Conservation (phyloP, 2,888 invertebrate genomes). For the Miltochrista miniata region DNA sequence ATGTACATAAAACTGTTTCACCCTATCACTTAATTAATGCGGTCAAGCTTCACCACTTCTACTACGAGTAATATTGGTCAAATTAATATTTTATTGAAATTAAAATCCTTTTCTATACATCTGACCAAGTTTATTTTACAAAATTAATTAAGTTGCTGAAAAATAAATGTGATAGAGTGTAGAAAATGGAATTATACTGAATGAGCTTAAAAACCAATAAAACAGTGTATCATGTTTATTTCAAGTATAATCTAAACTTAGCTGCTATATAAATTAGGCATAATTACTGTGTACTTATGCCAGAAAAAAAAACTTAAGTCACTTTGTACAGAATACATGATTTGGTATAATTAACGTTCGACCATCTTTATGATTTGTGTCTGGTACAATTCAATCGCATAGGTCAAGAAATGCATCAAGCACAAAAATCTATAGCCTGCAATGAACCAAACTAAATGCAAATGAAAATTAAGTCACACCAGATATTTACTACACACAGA, state of each 20-base stretch:
- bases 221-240: conserved; percentile 35
- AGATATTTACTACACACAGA: background rate
- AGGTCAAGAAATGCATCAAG: no score
- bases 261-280: background rate
- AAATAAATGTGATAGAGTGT: conserved; percentile 75
- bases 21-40: conserved; percentile 52
- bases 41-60: conserved; percentile 45
- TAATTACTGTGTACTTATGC: background rate
- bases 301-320: no score
- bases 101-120: no score
- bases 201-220: conserved; percentile 70
- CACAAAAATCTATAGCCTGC: background rate
- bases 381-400: no score
- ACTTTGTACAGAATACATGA: no score
- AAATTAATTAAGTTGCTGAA: conserved; percentile 19
- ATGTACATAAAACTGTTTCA: conserved; percentile 26
- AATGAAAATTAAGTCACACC: background rate
- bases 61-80: conserved; percentile 43
- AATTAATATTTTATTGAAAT: conserved; percentile 2
- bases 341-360: no score
- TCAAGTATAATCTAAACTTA: background rate
- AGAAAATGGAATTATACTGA: conserved; percentile 70
- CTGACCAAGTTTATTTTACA: conserved; percentile 12
- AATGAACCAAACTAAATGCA: background rate
- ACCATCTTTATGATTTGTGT: no score